Base-by-base conservation (phyloP, 2,888 invertebrate genomes). In the Encarsia formosa region DNA sequence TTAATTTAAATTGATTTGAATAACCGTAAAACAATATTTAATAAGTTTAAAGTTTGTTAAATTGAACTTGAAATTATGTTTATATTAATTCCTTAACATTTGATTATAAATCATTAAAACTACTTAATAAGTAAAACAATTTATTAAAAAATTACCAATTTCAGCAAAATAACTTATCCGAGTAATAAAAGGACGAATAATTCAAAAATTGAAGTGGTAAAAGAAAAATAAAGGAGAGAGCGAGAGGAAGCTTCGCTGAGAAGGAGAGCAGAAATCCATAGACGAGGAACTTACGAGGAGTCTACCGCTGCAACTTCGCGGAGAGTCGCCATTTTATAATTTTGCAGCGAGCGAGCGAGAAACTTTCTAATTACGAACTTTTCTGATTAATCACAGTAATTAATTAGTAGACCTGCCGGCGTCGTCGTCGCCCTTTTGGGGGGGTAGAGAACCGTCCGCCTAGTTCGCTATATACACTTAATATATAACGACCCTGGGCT, bases 301-400 rank as follows among this genome's bases (percentile, higher is more conserved):
- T n/a, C n/a, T n/a, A n/a, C n/a, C n/a, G n/a, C 34, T 23, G 51
- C 19, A 44, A 44, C 40, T 49, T 53, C 22, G 51, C 45, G 49
- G 39, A 35, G 57, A 57, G 58, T 56, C 70, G 70, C 71, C 71
- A 74, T 75, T 76, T 77, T 76, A n/a, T n/a, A 76, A 77, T 77
- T 77, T 77, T 71, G 74, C 8, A 13, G 32, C n/a, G n/a, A n/a
- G n/a, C n/a, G 32, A 45, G 38, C 67, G 74, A 71, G 76, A 77
- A 78, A 78, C 78, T 78, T 78, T 78, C 77, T 78, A 78, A 78
- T 78, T 78, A 77, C 76, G 67, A 78, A 78, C 76, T 78, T 78
- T 78, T 77, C 77, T 78, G 77, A 78, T 78, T 78, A 78, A 78
- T 78, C 78, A 78, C 77, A 77, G 77, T 78, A 78, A 78, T 78